Conservation (phyloP, 2,797 vertebrate genomes). For the Tapirus indicus region DNA sequence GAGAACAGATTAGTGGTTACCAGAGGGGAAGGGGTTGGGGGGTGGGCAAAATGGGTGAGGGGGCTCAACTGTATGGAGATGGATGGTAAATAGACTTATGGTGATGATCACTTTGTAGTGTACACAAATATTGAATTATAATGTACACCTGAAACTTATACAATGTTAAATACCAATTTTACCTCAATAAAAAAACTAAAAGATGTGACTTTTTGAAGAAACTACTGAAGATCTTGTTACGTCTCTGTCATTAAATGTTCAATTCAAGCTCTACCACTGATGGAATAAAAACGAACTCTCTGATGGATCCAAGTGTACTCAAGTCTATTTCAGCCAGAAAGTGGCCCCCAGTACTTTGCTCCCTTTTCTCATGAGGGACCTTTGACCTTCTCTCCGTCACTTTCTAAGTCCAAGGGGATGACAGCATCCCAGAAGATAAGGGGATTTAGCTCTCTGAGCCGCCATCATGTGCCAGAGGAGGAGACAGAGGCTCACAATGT, state of each 20-base stretch:
- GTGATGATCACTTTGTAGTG: too few relatives aligned
- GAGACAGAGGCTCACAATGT: background rate
- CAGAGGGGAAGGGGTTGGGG: too few relatives aligned
- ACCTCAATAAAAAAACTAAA: background rate
- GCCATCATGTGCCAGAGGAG: background rate
- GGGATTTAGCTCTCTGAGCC: background rate
- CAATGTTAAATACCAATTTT: too few relatives aligned
- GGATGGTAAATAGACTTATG: too few relatives aligned
- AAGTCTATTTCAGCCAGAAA: background rate
- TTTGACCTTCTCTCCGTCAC: background rate
- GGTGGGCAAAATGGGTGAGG: too few relatives aligned
- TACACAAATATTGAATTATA: too few relatives aligned
- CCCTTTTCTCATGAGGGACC: background rate
- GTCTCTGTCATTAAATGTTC: background rate
- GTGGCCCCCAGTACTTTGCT: background rate
- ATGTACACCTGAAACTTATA: too few relatives aligned
- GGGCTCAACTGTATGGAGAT: too few relatives aligned
- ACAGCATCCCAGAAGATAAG: background rate
- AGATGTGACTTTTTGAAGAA: background rate
- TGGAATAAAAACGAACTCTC: background rate
- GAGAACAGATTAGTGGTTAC: too few relatives aligned
- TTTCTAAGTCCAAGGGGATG: background rate
- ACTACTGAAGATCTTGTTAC: conserved; percentile 11
- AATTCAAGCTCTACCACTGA: background rate
- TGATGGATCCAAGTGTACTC: background rate